Conservation (phyloP, 2,797 vertebrate species). For the Alauda arvensis region DNA sequence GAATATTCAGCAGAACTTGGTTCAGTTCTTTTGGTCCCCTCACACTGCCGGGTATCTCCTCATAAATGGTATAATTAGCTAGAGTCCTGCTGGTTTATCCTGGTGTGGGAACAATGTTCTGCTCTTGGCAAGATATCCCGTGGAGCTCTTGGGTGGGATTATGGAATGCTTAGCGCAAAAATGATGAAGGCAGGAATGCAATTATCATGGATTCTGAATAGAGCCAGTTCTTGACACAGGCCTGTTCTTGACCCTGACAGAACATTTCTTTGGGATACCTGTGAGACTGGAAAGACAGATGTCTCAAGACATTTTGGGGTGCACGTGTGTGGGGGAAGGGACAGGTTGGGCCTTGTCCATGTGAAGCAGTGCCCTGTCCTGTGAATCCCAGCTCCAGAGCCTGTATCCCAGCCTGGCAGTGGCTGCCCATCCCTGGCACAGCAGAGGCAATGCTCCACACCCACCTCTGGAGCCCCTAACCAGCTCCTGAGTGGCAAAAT, state of each 20-base stretch:
- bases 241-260: background rate
- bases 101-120: background rate
- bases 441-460: background rate
- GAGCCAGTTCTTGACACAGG: background rate
- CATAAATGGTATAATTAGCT: background rate
- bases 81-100: background rate
- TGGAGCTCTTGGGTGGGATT: background rate
- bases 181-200: background rate
- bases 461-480: background rate
- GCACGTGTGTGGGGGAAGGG: accelerated
- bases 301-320: accelerated
- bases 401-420: background rate
- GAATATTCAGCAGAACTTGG: background rate
- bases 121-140: background rate
- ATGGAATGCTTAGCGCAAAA: background rate
- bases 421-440: background rate
- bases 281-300: background rate
- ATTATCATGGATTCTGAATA: background rate
- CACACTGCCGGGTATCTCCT: background rate
- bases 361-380: background rate
- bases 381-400: background rate
- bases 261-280: background rate
- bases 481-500: background rate
- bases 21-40: background rate
- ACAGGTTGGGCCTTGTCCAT: accelerated